Conservation (phyloP, 2,113 vertebrate genomes). For the Clinocottus analis region DNA sequence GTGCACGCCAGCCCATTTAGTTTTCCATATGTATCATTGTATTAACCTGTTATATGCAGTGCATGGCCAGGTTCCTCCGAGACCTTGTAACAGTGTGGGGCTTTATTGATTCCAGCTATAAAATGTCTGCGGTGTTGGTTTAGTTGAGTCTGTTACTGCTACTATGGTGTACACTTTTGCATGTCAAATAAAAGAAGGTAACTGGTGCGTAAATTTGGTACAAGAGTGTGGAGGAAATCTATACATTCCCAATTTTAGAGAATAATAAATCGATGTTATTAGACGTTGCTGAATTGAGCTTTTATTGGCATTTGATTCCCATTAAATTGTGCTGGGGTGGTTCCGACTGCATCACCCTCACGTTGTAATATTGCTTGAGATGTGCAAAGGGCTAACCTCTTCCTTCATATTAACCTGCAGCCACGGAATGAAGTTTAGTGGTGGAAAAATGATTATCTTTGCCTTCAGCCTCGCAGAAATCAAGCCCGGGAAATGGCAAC, state of each 20-base stretch:
- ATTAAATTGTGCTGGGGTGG: not conserved
- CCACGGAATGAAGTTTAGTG: conserved; percentile 11
- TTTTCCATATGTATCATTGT: not conserved
- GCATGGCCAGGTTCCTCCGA: not conserved
- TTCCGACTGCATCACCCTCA: not conserved
- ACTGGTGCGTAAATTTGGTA: not conserved
- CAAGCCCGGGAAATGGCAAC: conserved; percentile 6
- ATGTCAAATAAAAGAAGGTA: conserved; percentile 4
- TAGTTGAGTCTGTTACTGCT: not conserved
- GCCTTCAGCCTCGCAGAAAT: conserved; percentile 21
- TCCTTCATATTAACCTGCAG: conserved; percentile 10
- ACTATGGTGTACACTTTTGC: conserved; percentile 10
- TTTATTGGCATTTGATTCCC: conserved; percentile 12
- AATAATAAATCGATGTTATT: not conserved
- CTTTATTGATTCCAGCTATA: no score
- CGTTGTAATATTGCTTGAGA: conserved; percentile 1
- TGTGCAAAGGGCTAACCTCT: conserved; percentile 7
- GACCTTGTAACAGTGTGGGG: not conserved
- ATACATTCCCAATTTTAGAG: not conserved
- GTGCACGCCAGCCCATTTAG: not conserved
- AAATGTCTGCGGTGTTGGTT: not conserved
- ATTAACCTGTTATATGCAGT: not conserved
- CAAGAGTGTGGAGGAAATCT: not conserved
- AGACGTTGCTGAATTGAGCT: not conserved
- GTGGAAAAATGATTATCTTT: conserved; percentile 33